Evolutionary conservation across 2,888 invertebrate genomes (phyloP).

Genomic region (Aleiodes leptofemur): DNA sequence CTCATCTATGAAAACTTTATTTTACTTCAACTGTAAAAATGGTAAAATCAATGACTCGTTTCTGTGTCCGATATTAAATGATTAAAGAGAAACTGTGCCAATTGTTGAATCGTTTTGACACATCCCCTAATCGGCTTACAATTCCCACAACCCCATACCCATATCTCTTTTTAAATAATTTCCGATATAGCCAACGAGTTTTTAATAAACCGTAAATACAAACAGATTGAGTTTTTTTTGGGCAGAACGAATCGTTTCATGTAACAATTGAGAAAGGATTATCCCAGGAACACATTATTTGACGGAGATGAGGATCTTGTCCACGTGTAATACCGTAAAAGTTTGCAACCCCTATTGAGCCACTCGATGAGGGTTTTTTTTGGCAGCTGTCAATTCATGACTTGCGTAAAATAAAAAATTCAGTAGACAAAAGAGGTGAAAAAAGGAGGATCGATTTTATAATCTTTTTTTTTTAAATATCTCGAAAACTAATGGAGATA

Average conservation of each 20-base stretch:
- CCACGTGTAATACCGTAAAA: slow-evolving; percentile 41
- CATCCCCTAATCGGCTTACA: slow-evolving; percentile 53
- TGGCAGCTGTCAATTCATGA: slow-evolving; percentile 10
- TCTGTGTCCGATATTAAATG: neutral
- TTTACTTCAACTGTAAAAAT: too few relatives aligned
- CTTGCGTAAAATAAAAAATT: neutral
- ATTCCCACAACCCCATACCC: slow-evolving; percentile 36
- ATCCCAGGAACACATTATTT: slow-evolving; percentile 49
- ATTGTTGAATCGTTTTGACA: slow-evolving; percentile 48
- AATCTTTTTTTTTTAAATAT: neutral
- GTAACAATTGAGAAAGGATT: slow-evolving; percentile 71
- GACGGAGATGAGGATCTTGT: slow-evolving; percentile 14
- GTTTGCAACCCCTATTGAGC: neutral
- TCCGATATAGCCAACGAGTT: slow-evolving; percentile 59
- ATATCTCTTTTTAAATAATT: neutral
- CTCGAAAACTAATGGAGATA: neutral
- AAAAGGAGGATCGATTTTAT: too few relatives aligned
- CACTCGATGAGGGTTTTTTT: neutral
- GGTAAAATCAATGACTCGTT: too few relatives aligned
- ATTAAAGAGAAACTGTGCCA: slow-evolving; percentile 6
- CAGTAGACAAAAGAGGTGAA: too few relatives aligned
- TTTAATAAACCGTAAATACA: slow-evolving; percentile 64
- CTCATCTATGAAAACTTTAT: too few relatives aligned
- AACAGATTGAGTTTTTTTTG: slow-evolving; percentile 30
- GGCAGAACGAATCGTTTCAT: slow-evolving; percentile 64